A percentile compares a stretch with the other conserved stretches of the same genome.
These are phyloP conservation scores for Calliphora vicina DNA, from an alignment of 1,140 invertebrate species.

Conservation along the genomic window DNA sequence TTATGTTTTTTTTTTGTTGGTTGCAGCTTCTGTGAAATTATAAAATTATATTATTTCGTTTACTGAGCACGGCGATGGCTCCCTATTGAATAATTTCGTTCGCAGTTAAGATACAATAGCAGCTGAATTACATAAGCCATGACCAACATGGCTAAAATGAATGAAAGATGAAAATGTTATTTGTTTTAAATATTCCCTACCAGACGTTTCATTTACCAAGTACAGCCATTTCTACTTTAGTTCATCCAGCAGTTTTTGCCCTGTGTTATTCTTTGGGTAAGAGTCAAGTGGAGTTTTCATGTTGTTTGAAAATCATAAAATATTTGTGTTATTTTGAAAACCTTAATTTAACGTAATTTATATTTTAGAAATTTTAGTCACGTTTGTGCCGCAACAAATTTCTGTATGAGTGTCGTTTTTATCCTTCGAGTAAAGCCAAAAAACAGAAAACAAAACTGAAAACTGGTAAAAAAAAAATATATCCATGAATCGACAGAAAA, in stretches of 20 bases:
- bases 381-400: constrained; percentile 6
- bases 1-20: not conserved
- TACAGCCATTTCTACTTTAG: too few relatives aligned
- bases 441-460: not conserved
- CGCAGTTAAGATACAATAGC: not conserved
- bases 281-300: too few relatives aligned
- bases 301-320: not conserved
- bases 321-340: constrained; percentile 2
- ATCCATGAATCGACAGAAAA: constrained; percentile 1
- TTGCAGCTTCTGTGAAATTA: too few relatives aligned
- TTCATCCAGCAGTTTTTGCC: too few relatives aligned
- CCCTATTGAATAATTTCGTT: not conserved
- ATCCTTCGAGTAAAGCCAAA: not conserved
- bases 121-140: not conserved
- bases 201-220: not conserved
- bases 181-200: not conserved
- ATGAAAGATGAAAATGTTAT: not conserved
- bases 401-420: not conserved
- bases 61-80: not conserved
- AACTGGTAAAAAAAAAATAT: not conserved
- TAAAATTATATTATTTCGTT: not conserved
- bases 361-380: constrained; percentile 9
- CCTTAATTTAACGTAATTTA: constrained; percentile 13
- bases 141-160: not conserved
- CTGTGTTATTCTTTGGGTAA: too few relatives aligned